Evolutionary conservation across 2,888 invertebrate genomes (phyloP).

Genomic region (Tubulanus polymorphus): DNA sequence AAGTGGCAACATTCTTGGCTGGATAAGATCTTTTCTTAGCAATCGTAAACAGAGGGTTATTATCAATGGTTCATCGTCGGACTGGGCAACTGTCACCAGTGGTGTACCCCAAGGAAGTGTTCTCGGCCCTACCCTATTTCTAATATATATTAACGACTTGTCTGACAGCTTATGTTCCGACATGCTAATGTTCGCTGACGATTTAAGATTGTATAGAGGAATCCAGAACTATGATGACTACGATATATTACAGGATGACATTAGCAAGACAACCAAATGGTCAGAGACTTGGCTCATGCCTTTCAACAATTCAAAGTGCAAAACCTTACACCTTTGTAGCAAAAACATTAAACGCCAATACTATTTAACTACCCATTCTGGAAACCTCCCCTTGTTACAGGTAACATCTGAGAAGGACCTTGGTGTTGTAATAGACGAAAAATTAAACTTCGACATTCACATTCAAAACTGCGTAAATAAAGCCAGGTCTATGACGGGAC

Average conservation of each 20-base stretch:
- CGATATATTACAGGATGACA: background rate
- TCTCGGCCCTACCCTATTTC: no score
- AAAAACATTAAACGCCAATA: background rate
- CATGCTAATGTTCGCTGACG: background rate
- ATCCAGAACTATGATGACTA: background rate
- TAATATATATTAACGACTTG: no score
- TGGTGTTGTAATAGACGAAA: background rate
- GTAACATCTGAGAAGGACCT: background rate
- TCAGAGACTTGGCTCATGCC: background rate
- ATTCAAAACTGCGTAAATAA: no score
- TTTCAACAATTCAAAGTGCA: background rate
- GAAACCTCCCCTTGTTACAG: background rate
- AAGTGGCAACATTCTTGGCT: no score
- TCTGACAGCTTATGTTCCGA: no score
- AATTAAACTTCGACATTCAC: no score
- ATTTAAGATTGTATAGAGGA: background rate
- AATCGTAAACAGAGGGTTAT: no score
- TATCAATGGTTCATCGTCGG: no score
- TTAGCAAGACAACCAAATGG: background rate
- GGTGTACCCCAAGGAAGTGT: no score
- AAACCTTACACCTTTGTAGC: background rate
- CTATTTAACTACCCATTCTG: background rate
- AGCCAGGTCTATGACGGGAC: no score
- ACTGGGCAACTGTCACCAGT: no score
- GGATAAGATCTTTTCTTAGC: no score